Conservation (phyloP, 2,888 invertebrate species). For the Chirona hameri region DNA sequence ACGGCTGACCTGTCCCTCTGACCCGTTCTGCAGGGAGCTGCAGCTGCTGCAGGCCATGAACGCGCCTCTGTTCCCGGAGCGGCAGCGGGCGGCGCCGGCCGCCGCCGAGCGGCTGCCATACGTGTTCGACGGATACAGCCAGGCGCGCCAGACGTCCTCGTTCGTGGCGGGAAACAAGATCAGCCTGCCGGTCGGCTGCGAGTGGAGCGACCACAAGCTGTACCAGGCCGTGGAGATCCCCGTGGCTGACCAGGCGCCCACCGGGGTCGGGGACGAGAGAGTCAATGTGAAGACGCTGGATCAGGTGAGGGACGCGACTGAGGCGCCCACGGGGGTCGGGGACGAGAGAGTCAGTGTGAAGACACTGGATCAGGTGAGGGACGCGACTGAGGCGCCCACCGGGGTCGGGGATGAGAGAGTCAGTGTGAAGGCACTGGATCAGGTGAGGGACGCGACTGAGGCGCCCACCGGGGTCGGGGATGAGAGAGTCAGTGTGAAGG, state of each 20-base stretch:
- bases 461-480: no score
- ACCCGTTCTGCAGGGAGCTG: conserved; percentile 56
- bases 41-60: conserved; percentile 65
- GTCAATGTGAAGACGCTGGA: conserved; percentile 45
- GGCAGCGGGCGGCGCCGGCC: conserved; percentile 30
- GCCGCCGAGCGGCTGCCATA: conserved; percentile 66
- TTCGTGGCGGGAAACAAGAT: conserved; percentile 76
- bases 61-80: conserved; percentile 50
- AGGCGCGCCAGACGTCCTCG: conserved; percentile 62
- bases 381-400: no score
- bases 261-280: conserved; percentile 61
- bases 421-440: no score
- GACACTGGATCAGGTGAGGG: no score
- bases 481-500: no score
- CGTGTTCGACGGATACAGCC: conserved; percentile 76
- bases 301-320: no score
- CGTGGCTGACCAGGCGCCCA: conserved; percentile 59
- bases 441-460: no score
- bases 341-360: no score
- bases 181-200: conserved; percentile 72
- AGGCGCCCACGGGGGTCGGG: no score
- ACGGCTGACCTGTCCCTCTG: conserved; percentile 6
- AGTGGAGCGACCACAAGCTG: conserved; percentile 64
- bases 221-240: conserved; percentile 86
- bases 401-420: no score